phyloP scores from a whole-genome alignment of 2,113 vertebrate genomes.

The Hepsetus odoe region DNA sequence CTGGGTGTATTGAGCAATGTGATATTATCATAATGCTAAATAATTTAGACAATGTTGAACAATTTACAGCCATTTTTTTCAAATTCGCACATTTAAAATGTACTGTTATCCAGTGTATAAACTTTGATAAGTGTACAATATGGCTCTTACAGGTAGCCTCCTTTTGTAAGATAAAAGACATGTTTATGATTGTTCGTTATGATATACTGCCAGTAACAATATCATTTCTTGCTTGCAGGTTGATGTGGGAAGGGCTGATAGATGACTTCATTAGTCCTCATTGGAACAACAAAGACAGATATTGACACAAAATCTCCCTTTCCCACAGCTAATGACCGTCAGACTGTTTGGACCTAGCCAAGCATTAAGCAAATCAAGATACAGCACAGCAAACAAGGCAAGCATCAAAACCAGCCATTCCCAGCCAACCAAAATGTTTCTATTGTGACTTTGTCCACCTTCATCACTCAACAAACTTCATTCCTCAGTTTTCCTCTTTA shows the following conservation, averaged over 20 bases:
- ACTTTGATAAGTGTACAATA: background rate
- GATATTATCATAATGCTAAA: background rate
- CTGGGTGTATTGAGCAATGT: background rate
- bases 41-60: background rate
- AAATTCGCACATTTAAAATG: too few relatives aligned
- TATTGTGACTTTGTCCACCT: conserved; percentile 26
- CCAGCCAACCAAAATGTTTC: background rate
- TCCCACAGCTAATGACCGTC: background rate
- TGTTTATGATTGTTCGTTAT: background rate
- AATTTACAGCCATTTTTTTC: too few relatives aligned
- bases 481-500: too few relatives aligned
- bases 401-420: conserved; percentile 13
- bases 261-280: background rate
- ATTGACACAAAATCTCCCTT: background rate
- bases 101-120: background rate
- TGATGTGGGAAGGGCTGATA: background rate
- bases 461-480: conserved; percentile 13
- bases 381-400: background rate
- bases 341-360: background rate
- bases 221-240: background rate
- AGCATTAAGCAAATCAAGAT: background rate
- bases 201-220: background rate
- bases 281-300: background rate
- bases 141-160: too few relatives aligned
- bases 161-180: too few relatives aligned